Evolutionary conservation across 1,140 invertebrate species (phyloP).

Genomic region (Homalodisca vitripennis): DNA sequence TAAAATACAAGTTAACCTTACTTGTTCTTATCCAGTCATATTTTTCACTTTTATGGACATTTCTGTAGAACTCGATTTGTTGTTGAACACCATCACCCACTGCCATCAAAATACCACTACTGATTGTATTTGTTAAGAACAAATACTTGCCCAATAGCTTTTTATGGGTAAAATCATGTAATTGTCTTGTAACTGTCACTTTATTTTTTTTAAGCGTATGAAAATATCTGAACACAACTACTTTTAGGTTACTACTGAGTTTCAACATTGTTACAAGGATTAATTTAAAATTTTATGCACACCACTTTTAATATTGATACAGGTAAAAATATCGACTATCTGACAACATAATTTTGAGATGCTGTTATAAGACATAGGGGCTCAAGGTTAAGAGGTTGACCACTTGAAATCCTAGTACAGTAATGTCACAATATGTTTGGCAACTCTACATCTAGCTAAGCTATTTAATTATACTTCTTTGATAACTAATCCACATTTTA

Average conservation of each 20-base stretch:
- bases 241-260: slow-evolving; percentile 17
- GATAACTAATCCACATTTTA: no score
- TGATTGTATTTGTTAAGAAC: slow-evolving; percentile 63
- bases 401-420: no score
- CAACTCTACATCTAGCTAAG: no score
- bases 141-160: slow-evolving; percentile 58
- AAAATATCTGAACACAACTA: slow-evolving; percentile 8
- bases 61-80: slow-evolving; percentile 54
- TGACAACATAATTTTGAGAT: no score
- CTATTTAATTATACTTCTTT: no score
- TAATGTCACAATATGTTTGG: no score
- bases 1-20: slow-evolving; percentile 42
- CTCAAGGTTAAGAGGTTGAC: no score
- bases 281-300: no score
- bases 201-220: background rate
- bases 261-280: slow-evolving; percentile 14
- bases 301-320: no score
- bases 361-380: no score
- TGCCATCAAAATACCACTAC: slow-evolving; percentile 65
- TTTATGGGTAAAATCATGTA: slow-evolving; percentile 11
- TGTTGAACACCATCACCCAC: slow-evolving; percentile 66
- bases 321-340: no score
- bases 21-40: slow-evolving; percentile 56
- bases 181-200: background rate
- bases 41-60: slow-evolving; percentile 44